Base-by-base conservation (phyloP, 2,797 vertebrate genomes). In the Pseudochaenichthys georgianus region DNA sequence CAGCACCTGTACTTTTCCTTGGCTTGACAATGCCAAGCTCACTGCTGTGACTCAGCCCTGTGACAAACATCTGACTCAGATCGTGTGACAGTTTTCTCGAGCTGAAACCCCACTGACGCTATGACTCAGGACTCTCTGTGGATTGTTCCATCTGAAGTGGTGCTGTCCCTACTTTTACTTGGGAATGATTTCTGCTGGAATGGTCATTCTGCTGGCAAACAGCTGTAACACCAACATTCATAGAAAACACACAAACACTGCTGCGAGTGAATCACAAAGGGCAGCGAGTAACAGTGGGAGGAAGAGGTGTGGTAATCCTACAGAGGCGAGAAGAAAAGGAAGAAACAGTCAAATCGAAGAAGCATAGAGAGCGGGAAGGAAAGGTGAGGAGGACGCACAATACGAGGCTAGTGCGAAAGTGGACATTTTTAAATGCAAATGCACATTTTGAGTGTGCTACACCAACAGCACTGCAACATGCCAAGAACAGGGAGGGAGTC, bases 31-130 rank as follows among this genome's bases (percentile, higher is more conserved):
- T 10, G 63, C 48, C 65, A 28, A 54, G 59, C 73, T 81, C 72
- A 31, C 59, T 67, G 66, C 64, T 61, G 64, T 89, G 88, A 92
- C 77, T 90, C 88, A 90, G 68, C 78, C 64, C 3, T 47, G 71
- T 70, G 75, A 87, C 76, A 82, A 83, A 83, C 74, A 80, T 83
- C 72, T 84, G 85, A 90, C 72, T 90, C 82, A 86, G 80, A 88
- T 61, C 78, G 75, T 73, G 69, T 81, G 86, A 88, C 76, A 65
- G 31, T 80, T 70, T 65, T n/a, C 15, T 70, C 4, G 19, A 83
- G 77, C 68, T 55, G 69, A 80, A 34, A 78, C 59, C 17, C 60
- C 48, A 68, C 67, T 38, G 57, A 88, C 45, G 81, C 51, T 62
- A 1, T 91, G 87, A 93, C 83, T 91, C 82, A 87, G 75, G 54